Base-by-base conservation (phyloP, 35 echinoderm and acorn worm species). In the Anneissia japonica region DNA sequence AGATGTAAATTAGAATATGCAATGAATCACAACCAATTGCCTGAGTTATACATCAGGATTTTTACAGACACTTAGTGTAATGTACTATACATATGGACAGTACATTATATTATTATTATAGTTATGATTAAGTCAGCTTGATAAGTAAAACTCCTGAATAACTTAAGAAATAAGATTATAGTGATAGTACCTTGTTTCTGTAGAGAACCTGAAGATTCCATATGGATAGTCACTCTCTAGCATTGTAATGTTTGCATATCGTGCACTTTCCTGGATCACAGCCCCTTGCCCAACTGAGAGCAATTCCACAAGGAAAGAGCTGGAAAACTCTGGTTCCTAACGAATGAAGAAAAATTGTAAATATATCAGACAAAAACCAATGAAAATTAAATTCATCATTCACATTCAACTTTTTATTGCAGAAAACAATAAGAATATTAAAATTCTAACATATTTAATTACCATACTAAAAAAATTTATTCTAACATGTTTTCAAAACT, bases 181-280 rank as follows among this genome's bases (percentile, higher is more conserved):
- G 13, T n/a, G 13, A 72, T 26, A 12, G 37, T 83, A 98, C 95
- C 92, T 91, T 72, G 95, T 88, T 32, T 85, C 82, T 35, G 45
- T 32, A 75, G 89, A 86, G 36, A 98, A 98, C 37, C 82, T 84
- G 33, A 91, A 74, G 28, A 88, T 86, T 12, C 95, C 95, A 45
- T 98, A 94, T 1, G 95, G 95, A 74, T 91, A 89, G 78, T 98
- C 95, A 85, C 95, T 98, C 21, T 98, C 95, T 9, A 82, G 34
- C 89, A 93, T 84, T 16, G 92, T 98, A 26, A 98, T 77, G 56
- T 98, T 98, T 35, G 95, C 95, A 88, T 82, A 82, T 31, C 77
- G 74, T 28, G 79, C 74, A 21, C 46, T 35, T 64, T 82, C 37
- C 51, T 89, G 79, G 26, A 94, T 73, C 75, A 34, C 78, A 26